phyloP scores from a whole-genome alignment of 2,113 vertebrate genomes.

The Melanotaenia duboulayi region DNA sequence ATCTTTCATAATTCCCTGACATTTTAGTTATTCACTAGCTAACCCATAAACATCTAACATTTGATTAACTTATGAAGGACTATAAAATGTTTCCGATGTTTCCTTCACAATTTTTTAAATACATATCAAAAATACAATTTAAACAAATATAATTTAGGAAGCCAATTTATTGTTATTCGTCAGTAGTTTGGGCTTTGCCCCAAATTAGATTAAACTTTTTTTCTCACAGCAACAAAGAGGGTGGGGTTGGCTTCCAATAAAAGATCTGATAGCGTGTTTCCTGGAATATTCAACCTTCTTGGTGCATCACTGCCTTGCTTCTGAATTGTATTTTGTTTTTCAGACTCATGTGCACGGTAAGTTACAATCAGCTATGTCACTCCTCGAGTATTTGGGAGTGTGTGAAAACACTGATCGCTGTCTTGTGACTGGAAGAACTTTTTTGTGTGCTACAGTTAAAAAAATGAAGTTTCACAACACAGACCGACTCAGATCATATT shows the following conservation, averaged over 20 bases:
- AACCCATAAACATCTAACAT: background rate
- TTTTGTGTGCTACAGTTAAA: no score
- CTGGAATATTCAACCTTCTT: background rate
- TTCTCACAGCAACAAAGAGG: constrained; percentile 1
- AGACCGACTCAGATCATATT: no score
- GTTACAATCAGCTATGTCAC: background rate
- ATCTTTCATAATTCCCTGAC: background rate
- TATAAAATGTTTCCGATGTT: background rate
- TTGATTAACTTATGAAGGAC: background rate
- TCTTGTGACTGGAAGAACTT: no score
- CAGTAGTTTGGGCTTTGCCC: no score
- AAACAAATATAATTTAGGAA: no score
- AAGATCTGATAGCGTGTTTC: constrained; percentile 15
- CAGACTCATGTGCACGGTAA: background rate
- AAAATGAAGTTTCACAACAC: background rate
- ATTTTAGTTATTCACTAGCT: background rate
- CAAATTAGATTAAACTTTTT: background rate
- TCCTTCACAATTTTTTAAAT: no score
- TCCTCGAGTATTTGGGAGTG: no score
- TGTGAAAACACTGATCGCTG: no score
- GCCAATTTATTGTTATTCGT: no score
- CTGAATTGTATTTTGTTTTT: background rate
- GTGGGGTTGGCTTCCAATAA: constrained; percentile 31
- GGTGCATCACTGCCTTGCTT: background rate
- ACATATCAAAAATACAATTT: no score